A percentile compares a stretch with the other conserved stretches of the same genome.
Conservation (phyloP, 1,140 invertebrate genomes). For the Neodiprion virginianus region DNA sequence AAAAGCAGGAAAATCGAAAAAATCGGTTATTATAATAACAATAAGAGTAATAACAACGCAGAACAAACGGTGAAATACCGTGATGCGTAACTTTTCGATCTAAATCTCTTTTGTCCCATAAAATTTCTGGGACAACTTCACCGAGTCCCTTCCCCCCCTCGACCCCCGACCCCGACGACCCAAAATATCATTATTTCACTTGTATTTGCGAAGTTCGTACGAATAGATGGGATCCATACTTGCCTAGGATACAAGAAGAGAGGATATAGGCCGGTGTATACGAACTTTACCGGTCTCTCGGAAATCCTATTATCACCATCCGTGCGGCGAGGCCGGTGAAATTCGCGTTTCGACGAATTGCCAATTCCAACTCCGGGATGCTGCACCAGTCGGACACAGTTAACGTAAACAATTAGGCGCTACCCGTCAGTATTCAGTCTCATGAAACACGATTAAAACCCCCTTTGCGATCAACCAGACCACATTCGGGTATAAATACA, state of each 20-base stretch:
- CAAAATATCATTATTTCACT: neutral
- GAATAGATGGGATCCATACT: too few relatives aligned
- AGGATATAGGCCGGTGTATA: neutral
- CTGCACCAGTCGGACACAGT: too few relatives aligned
- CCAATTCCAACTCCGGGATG: neutral
- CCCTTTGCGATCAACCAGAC: too few relatives aligned
- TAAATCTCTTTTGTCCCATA: neutral
- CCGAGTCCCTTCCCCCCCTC: neutral
- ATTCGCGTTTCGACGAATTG: conserved; percentile 2
- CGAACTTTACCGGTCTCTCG: neutral
- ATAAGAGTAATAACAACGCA: neutral
- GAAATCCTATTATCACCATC: neutral
- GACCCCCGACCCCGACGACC: neutral
- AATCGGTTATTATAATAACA: neutral
- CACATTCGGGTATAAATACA: too few relatives aligned
- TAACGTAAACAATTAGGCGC: too few relatives aligned
- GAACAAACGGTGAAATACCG: neutral
- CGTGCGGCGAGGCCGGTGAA: neutral
- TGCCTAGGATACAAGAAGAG: conserved; percentile 5
- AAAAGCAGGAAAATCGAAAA: neutral
- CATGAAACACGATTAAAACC: too few relatives aligned
- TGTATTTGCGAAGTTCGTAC: neutral
- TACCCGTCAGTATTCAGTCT: too few relatives aligned
- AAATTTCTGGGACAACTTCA: neutral
- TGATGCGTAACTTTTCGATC: neutral